A percentile compares a stretch with the other conserved stretches of the same genome.
Conservation (phyloP, 2,113 vertebrate species). For the Xiphophorus hellerii region DNA sequence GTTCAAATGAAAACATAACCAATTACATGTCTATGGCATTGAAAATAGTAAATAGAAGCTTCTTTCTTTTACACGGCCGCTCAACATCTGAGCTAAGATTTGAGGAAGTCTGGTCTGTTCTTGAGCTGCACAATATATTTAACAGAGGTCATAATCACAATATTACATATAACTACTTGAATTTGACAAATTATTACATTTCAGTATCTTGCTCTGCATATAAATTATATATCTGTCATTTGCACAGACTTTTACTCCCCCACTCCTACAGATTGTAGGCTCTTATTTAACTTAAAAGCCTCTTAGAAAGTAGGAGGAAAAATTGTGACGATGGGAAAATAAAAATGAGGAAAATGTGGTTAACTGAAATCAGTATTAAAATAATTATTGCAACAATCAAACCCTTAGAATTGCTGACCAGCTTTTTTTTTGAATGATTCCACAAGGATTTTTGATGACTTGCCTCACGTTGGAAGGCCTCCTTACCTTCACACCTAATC, state of each 20-base stretch:
- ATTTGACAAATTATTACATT: no score
- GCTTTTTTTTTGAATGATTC: no score
- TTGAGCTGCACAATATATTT: no score
- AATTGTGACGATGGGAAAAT: background rate
- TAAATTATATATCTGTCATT: background rate
- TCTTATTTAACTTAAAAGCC: background rate
- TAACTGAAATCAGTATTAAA: background rate
- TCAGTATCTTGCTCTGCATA: no score
- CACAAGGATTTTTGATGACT: no score
- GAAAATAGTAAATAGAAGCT: background rate
- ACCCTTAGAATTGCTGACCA: background rate
- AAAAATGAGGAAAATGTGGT: background rate
- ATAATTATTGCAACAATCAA: background rate
- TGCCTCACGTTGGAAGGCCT: no score
- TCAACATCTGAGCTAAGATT: background rate
- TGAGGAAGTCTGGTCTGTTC: background rate
- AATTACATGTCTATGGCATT: background rate
- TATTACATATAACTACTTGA: no score
- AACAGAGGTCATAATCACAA: no score
- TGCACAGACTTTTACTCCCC: background rate
- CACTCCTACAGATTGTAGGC: background rate
- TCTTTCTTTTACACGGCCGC: background rate
- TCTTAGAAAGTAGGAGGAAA: background rate
- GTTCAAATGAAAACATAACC: background rate
- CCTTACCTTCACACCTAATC: background rate